Percentiles rank a stretch among this genome's conserved stretches.
phyloP scores from a whole-genome alignment of 1,140 invertebrate genomes.

The Yoshiicerus persimilis region DNA sequence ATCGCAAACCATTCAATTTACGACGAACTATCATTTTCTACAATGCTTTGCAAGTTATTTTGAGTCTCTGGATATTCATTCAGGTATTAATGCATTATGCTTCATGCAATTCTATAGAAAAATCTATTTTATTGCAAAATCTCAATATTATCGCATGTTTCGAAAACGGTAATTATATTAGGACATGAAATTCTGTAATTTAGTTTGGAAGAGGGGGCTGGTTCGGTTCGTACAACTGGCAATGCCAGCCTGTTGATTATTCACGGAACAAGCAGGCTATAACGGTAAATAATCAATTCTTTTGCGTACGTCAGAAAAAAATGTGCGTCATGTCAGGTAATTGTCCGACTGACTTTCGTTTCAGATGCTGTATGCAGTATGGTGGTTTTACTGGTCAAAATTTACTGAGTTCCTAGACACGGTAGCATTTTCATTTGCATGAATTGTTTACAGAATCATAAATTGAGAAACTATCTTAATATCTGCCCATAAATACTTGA shows the following conservation, averaged over 20 bases:
- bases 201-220: slow-evolving; percentile 70
- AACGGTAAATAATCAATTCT: slow-evolving; percentile 65
- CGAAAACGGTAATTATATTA: too few species aligned
- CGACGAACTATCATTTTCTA: slow-evolving; percentile 76
- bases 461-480: not conserved
- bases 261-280: slow-evolving; percentile 71
- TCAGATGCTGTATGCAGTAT: slow-evolving; percentile 88
- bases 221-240: slow-evolving; percentile 69
- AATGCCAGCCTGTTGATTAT: slow-evolving; percentile 87
- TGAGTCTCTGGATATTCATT: slow-evolving; percentile 77
- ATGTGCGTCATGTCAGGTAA: not conserved
- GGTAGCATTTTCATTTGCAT: slow-evolving; percentile 60
- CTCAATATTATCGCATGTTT: too few species aligned
- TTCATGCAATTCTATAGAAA: too few species aligned
- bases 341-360: slow-evolving; percentile 47
- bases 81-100: slow-evolving; percentile 61
- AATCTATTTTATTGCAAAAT: too few species aligned
- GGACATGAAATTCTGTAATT: slow-evolving; percentile 45
- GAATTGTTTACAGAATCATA: too few species aligned
- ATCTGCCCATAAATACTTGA: not conserved
- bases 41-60: slow-evolving; percentile 80
- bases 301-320: not conserved
- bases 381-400: slow-evolving; percentile 97
- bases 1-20: slow-evolving; percentile 78
- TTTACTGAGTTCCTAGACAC: slow-evolving; percentile 94